phyloP scores from a whole-genome alignment of 2,888 invertebrate species.

The Clitarchus hookeri region DNA sequence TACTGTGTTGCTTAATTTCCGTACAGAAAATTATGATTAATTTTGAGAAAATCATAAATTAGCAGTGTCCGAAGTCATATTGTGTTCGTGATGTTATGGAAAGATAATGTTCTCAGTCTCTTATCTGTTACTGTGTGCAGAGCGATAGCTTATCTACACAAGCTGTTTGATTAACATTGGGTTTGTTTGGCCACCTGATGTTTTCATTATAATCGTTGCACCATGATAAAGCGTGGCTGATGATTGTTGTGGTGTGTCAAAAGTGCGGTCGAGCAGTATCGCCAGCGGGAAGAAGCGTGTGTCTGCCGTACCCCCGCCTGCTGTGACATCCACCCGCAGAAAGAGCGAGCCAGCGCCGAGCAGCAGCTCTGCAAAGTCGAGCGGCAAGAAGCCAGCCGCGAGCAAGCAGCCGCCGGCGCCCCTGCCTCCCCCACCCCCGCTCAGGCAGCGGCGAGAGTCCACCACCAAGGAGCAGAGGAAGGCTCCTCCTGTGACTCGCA shows the following conservation, averaged over 20 bases:
- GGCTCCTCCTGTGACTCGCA: conserved; percentile 43
- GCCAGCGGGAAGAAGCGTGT: not conserved
- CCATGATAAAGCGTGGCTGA: conserved; percentile 62
- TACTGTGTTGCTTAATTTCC: no score
- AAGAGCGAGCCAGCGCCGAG: conserved; percentile 39
- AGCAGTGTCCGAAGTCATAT: not conserved
- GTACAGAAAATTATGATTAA: no score
- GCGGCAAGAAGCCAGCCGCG: conserved; percentile 56
- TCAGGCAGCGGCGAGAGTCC: conserved; percentile 54
- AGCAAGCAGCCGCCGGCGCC: conserved; percentile 50
- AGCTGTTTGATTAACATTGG: not conserved
- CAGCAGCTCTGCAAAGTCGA: conserved; percentile 48
- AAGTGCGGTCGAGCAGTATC: not conserved
- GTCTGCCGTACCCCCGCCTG: not conserved
- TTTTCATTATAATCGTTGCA: conserved; percentile 50
- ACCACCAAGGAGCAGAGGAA: conserved; percentile 54
- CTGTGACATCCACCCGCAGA: conserved; percentile 22
- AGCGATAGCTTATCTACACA: not conserved
- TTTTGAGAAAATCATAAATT: no score
- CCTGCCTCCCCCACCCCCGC: not conserved
- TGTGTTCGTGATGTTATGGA: not conserved
- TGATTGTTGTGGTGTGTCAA: conserved; percentile 36
- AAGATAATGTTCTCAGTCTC: not conserved
- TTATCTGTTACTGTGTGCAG: conserved; percentile 2
- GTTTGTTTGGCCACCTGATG: not conserved